Conservation (phyloP, 2,888 invertebrate species). For the Amitus sp. region DNA sequence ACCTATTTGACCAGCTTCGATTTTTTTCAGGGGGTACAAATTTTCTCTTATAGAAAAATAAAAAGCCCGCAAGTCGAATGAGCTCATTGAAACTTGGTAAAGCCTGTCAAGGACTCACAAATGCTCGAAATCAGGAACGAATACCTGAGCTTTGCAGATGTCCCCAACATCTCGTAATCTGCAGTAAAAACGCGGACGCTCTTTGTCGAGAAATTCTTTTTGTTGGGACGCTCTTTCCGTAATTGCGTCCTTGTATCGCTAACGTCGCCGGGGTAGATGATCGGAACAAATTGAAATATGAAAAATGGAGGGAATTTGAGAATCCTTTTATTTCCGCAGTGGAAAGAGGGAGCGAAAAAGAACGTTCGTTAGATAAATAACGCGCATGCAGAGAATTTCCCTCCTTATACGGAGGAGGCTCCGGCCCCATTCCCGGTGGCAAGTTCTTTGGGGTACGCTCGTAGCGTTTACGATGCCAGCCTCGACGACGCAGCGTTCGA, state of each 20-base stretch:
- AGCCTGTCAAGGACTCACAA: no score
- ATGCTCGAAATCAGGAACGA: no score
- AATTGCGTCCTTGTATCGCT: not conserved
- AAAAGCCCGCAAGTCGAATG: no score
- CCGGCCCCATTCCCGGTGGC: slow-evolving; percentile 10
- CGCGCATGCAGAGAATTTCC: slow-evolving; percentile 12
- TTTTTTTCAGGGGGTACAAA: no score
- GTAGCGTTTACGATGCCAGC: slow-evolving; percentile 48
- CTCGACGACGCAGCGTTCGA: slow-evolving; percentile 13
- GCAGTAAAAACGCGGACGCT: no score
- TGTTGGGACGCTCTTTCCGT: not conserved
- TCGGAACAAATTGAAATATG: slow-evolving; percentile 10
- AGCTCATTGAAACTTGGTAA: no score
- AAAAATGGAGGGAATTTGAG: slow-evolving; percentile 1
- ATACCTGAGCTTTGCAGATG: no score
- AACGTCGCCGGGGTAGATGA: slow-evolving; percentile 1
- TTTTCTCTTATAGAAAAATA: no score
- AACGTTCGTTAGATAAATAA: slow-evolving; percentile 13
- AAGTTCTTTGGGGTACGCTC: slow-evolving; percentile 25
- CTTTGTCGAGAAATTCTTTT: no score
- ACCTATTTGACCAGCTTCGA: no score
- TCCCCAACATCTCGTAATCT: no score
- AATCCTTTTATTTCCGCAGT: not conserved
- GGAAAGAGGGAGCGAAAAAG: slow-evolving; percentile 7
- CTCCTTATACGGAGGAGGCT: slow-evolving; percentile 12